phyloP scores from a whole-genome alignment of 2,797 vertebrate species.

The Melopsittacus undulatus region DNA sequence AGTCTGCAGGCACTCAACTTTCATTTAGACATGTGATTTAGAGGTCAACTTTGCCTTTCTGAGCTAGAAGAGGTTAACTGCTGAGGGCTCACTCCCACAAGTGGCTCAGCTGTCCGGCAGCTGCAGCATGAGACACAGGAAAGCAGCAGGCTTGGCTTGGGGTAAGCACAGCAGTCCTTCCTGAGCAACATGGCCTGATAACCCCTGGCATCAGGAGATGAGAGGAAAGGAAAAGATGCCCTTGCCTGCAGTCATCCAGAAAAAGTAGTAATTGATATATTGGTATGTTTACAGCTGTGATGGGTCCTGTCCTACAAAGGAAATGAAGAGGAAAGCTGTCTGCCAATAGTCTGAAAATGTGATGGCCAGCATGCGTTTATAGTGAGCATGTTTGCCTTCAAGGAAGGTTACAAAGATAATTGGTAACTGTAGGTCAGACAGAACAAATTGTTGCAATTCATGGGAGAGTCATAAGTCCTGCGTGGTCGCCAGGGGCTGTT shows the following conservation, averaged over 20 bases:
- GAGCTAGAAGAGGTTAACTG: background rate
- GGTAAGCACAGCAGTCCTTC: background rate
- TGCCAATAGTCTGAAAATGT: slow-evolving; percentile 56
- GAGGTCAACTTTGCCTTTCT: background rate
- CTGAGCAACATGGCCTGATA: background rate
- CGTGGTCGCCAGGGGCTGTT: background rate
- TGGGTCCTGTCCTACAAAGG: slow-evolving; percentile 43
- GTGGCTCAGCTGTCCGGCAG: background rate
- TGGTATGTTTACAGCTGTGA: slow-evolving; percentile 40
- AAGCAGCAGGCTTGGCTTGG: background rate
- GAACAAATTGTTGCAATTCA: slow-evolving; percentile 45
- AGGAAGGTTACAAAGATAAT: slow-evolving; percentile 64
- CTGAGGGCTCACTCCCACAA: background rate
- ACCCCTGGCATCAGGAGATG: background rate
- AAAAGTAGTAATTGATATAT: slow-evolving; percentile 59
- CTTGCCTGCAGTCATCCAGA: background rate
- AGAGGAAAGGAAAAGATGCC: background rate
- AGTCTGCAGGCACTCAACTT: background rate
- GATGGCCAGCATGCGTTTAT: slow-evolving; percentile 46
- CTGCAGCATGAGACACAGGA: accelerated
- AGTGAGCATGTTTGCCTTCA: slow-evolving; percentile 34
- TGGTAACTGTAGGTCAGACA: slow-evolving; percentile 58
- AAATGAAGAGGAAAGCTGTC: slow-evolving; percentile 61
- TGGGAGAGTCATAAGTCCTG: slow-evolving; percentile 21
- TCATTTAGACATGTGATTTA: background rate